Base-by-base conservation (phyloP, 35 echinoderm and acorn worm genomes). In the Acanthaster planci region DNA sequence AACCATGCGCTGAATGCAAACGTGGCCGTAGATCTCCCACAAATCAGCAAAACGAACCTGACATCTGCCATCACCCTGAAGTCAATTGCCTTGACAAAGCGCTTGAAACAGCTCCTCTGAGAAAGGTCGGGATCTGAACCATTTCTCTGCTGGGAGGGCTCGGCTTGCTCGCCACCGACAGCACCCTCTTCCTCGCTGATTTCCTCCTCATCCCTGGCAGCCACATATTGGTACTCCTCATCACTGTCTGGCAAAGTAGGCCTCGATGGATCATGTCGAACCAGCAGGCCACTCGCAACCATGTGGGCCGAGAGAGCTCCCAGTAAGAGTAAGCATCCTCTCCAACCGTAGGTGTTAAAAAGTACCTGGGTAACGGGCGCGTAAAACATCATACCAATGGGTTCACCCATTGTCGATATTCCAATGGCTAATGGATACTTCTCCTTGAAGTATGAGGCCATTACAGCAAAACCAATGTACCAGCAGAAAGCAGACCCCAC, bases 401-500 rank as follows among this genome's bases (percentile, higher is more conserved):
- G 64, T 26, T 27, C 30, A 72, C 64, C 34, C 34, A 34, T 27
- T 26, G 1, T 34, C 16, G 26, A 26, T 72, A 72, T 31, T 30
- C 26, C 64, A 72, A 29, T 29, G 14, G 64, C 64, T 2, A 31
- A 10, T 8, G 23, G 34, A 29, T 6, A 72, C 10, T 72, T 72
- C 23, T 72, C 64, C 14, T 15, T 72, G 23, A 72, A 72, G 64
- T 34, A 72, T 26, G 64, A 72, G 10, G 64, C 64, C 64, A 72
- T 26, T 31, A 26, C 23, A 26, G 26, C 64, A 21, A 31, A 31
- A 26, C 64, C 14, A 15, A 34, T 26, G 29, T 27, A 72, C 26
- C 4, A 12, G 30, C 64, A 31, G 0, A 72, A 72, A 26, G 64
- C 29, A 31, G 23, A 31, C 7, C 64, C 64, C 3, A 72, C 9